Evolutionary conservation across 1,140 invertebrate species (phyloP).

Genomic region (Heliconius congener): DNA sequence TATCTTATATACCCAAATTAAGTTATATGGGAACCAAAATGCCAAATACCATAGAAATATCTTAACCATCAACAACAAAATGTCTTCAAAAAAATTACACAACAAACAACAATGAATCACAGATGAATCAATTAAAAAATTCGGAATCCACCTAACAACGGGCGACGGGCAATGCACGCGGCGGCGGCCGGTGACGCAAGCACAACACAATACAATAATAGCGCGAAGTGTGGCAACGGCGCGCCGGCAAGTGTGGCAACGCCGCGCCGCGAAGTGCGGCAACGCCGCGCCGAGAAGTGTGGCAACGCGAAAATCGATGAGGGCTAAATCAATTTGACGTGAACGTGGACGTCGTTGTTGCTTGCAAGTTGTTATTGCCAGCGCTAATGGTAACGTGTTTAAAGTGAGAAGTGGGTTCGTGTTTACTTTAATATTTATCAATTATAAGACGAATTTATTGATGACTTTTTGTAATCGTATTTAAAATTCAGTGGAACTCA

Average conservation of each 20-base stretch:
- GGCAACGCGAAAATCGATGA: conserved; percentile 46
- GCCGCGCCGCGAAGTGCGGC: conserved; percentile 38
- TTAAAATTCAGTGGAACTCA: too few relatives aligned
- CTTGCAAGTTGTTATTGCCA: background rate
- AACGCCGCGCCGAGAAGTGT: conserved; percentile 45
- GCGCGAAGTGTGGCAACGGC: background rate
- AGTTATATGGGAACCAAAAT: too few relatives aligned
- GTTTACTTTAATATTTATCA: too few relatives aligned
- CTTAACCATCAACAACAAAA: too few relatives aligned
- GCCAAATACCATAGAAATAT: too few relatives aligned
- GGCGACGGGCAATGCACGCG: too few relatives aligned
- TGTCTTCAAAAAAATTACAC: too few relatives aligned
- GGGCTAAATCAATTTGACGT: conserved; percentile 38
- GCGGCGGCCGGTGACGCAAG: too few relatives aligned
- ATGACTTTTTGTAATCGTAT: too few relatives aligned
- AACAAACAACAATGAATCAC: background rate
- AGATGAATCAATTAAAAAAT: conserved; percentile 5
- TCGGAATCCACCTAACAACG: conserved; percentile 1
- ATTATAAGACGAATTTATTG: too few relatives aligned
- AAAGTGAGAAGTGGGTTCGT: background rate
- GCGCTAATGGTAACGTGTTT: background rate
- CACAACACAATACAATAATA: too few relatives aligned
- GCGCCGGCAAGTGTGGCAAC: background rate
- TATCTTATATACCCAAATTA: too few relatives aligned
- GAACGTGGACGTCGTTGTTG: conserved; percentile 16